Percentiles rank a stretch among this genome's conserved stretches.
Conservation (phyloP, 2,113 vertebrate species). For the Eulemur macaco region DNA sequence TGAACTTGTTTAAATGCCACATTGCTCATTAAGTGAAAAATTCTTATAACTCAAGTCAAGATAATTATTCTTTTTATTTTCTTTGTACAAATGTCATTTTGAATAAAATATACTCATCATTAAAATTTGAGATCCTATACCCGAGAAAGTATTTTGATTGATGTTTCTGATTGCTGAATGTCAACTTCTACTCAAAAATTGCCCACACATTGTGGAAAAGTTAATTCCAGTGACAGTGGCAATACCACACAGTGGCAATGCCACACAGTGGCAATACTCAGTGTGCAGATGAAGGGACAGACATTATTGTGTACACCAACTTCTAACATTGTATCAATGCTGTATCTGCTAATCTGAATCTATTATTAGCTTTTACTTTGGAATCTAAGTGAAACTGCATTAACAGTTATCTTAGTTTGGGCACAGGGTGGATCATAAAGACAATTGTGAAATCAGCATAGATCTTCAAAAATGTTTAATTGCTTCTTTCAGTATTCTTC, state of each 20-base stretch:
- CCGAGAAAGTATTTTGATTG: not conserved
- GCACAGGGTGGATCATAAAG: not conserved
- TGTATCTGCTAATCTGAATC: not conserved
- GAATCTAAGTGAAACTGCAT: not conserved
- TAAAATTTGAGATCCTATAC: not conserved
- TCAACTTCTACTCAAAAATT: not conserved
- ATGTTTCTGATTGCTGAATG: not conserved
- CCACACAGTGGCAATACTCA: not conserved
- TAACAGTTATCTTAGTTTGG: not conserved
- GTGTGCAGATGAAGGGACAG: not conserved
- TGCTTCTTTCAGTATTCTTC: not conserved
- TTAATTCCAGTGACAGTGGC: not conserved
- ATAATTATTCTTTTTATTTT: not conserved
- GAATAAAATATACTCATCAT: not conserved
- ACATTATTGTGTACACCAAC: not conserved
- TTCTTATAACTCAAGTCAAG: not conserved
- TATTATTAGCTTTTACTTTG: not conserved
- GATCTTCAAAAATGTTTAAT: not conserved
- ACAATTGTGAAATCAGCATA: not conserved
- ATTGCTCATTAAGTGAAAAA: not conserved
- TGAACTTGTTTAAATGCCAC: not conserved
- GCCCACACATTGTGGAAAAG: not conserved
- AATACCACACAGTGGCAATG: not conserved
- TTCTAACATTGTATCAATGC: not conserved
- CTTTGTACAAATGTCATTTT: not conserved